These are phyloP conservation scores for Megastigmus dorsalis DNA, from an alignment of 2,888 invertebrate species.

Conservation along the genomic window DNA sequence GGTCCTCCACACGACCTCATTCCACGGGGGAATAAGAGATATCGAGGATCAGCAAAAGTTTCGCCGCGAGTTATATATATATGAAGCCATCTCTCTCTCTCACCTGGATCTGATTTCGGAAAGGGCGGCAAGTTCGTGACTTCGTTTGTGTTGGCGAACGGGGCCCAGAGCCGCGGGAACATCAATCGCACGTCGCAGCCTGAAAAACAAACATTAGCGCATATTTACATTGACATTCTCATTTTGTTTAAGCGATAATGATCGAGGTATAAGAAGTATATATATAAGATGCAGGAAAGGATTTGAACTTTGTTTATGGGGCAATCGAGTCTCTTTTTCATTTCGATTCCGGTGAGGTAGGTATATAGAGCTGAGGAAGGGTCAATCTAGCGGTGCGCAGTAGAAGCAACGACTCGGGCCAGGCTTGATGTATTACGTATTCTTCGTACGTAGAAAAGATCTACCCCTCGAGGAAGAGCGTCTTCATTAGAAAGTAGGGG, in stretches of 20 bases:
- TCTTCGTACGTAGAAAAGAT: constrained; percentile 70
- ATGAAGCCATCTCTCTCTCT: too few species aligned
- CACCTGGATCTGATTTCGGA: constrained; percentile 71
- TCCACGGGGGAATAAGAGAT: too few species aligned
- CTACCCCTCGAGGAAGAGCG: constrained; percentile 72
- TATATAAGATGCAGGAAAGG: too few species aligned
- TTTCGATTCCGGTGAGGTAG: neutral
- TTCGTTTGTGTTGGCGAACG: constrained; percentile 68
- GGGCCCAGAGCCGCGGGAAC: constrained; percentile 73
- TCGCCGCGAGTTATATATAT: too few species aligned
- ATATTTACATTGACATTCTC: too few species aligned
- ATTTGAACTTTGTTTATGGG: too few species aligned
- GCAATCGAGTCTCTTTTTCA: constrained; percentile 3
- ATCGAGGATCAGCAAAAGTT: too few species aligned
- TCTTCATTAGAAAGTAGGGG: constrained; percentile 73
- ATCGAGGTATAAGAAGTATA: too few species aligned
- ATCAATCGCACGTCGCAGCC: constrained; percentile 72
- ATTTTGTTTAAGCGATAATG: too few species aligned
- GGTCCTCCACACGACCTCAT: too few species aligned
- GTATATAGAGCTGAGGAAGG: neutral
- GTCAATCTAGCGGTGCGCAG: constrained; percentile 42
- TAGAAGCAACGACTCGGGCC: neutral
- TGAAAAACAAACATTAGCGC: too few species aligned
- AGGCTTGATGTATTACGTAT: constrained; percentile 68
- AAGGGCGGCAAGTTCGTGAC: constrained; percentile 68